Conservation (phyloP, 2,888 invertebrate species). For the Cephus sareptanus region DNA sequence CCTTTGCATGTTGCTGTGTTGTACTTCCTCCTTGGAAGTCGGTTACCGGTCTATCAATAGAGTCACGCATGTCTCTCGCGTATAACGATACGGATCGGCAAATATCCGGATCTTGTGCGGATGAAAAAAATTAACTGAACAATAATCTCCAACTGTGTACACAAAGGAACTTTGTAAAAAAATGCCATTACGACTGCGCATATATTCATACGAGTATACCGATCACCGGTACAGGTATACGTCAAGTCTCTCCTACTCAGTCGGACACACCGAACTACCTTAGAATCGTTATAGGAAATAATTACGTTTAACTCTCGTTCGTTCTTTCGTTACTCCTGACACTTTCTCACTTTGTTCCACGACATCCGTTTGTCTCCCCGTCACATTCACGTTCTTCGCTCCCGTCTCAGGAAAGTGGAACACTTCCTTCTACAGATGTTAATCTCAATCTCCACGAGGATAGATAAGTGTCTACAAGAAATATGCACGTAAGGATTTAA, state of each 20-base stretch:
- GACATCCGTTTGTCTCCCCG: background rate
- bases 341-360: background rate
- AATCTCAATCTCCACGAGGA: constrained; percentile 39
- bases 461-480: background rate
- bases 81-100: background rate
- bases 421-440: constrained; percentile 56
- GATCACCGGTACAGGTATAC: background rate
- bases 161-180: background rate
- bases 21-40: background rate
- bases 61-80: background rate
- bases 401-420: constrained; percentile 46
- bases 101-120: background rate
- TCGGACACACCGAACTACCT: background rate
- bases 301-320: background rate
- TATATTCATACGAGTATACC: background rate
- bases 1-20: background rate
- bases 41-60: background rate
- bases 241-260: background rate
- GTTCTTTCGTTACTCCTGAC: background rate
- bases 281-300: background rate
- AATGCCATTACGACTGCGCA: background rate
- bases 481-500: background rate
- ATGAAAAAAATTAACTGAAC: background rate
- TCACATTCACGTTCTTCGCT: background rate
- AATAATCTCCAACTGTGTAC: background rate